Percentiles rank a stretch among this genome's conserved stretches.
These are phyloP conservation scores for Daktulosphaira vitifoliae DNA, from an alignment of 1,140 invertebrate genomes.

Conservation along the genomic window DNA sequence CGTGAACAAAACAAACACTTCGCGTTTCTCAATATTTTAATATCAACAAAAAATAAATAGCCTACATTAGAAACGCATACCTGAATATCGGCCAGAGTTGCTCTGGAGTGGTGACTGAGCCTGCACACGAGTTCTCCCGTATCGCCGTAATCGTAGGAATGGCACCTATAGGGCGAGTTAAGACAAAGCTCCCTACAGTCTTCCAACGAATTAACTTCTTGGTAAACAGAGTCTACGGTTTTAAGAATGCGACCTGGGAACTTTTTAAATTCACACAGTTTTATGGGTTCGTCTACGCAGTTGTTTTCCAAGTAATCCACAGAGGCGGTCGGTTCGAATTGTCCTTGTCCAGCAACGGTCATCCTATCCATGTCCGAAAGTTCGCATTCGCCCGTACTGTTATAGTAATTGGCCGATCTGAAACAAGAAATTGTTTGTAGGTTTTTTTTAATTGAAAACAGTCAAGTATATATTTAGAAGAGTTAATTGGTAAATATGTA, in stretches of 20 bases:
- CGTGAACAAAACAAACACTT: no score
- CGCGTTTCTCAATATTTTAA: no score
- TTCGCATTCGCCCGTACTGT: slow-evolving; percentile 72
- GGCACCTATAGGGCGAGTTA: slow-evolving; percentile 74
- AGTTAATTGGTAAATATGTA: no score
- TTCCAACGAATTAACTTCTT: slow-evolving; percentile 74
- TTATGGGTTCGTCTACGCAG: slow-evolving; percentile 79
- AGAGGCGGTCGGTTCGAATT: slow-evolving; percentile 55
- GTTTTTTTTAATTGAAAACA: no score
- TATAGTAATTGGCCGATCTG: slow-evolving; percentile 85
- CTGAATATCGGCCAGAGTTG: slow-evolving; percentile 79
- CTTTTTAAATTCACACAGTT: slow-evolving; percentile 87
- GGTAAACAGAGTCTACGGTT: slow-evolving; percentile 87
- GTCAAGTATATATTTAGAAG: no score
- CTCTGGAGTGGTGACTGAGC: slow-evolving; percentile 78
- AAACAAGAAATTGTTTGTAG: slow-evolving; percentile 43
- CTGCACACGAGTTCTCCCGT: slow-evolving; percentile 87
- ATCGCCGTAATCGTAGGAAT: slow-evolving; percentile 87
- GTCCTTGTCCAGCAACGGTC: slow-evolving; percentile 66
- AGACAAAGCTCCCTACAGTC: slow-evolving; percentile 81
- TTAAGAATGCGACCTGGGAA: slow-evolving; percentile 78
- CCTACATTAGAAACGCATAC: no score
- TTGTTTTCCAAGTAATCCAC: slow-evolving; percentile 81
- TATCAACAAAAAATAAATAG: no score
- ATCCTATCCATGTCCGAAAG: slow-evolving; percentile 83